Percentiles rank a stretch among this genome's conserved stretches.
Evolutionary conservation across 2,797 vertebrate species (phyloP).

Genomic region (Catostomus latipinnis): DNA sequence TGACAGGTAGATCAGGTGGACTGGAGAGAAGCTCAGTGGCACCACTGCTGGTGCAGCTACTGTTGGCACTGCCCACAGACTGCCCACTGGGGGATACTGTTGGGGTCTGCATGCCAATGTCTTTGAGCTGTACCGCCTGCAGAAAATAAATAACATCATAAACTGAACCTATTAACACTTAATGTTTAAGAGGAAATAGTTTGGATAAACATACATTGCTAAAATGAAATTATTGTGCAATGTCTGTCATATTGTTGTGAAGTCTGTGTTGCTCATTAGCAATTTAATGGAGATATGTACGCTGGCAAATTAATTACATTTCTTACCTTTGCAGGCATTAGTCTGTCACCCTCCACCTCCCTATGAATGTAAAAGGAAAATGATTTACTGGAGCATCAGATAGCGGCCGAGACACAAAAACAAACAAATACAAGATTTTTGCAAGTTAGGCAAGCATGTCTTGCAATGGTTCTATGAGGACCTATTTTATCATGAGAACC

Average conservation of each 20-base stretch:
- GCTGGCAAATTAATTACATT: not conserved
- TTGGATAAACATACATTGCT: not conserved
- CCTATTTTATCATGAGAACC: not conserved
- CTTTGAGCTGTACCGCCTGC: constrained; percentile 88
- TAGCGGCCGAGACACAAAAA: not conserved
- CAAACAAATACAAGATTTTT: not conserved
- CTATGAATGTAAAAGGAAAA: constrained; percentile 84
- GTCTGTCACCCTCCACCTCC: constrained; percentile 86
- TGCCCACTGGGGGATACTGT: constrained; percentile 88
- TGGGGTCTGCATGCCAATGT: constrained; percentile 83
- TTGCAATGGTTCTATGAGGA: constrained; percentile 16
- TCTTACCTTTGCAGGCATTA: constrained; percentile 88
- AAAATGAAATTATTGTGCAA: not conserved
- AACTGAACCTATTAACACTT: not conserved
- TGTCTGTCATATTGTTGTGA: constrained; percentile 11
- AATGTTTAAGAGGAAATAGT: constrained; percentile 12
- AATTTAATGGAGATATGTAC: not conserved
- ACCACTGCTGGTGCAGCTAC: constrained; percentile 80
- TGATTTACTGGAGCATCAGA: constrained; percentile 10
- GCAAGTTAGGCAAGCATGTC: not conserved
- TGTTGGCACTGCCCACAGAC: constrained; percentile 89
- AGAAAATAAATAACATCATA: constrained; percentile 13
- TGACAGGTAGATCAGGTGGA: constrained; percentile 81
- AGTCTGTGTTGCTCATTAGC: not conserved
- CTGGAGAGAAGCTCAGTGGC: constrained; percentile 86